Base-by-base conservation (phyloP, 1,140 invertebrate genomes). In the Macrocentrus cingulum region DNA sequence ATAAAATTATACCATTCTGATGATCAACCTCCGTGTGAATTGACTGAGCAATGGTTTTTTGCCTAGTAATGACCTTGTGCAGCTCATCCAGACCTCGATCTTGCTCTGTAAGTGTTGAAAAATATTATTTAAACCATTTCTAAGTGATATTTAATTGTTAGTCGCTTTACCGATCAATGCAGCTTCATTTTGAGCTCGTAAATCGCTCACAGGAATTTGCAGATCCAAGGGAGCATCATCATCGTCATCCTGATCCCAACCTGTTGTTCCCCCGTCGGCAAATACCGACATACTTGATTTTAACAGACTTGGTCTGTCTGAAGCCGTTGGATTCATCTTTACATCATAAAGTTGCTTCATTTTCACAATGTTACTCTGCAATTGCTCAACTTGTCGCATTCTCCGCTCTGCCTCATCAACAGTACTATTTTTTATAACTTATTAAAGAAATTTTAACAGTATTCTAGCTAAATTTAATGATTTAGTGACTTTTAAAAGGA, bases 21-120 rank as follows among this genome's bases (percentile, higher is more conserved):
- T 84, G 73, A 69, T 90, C 86, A 1, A 92, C 89, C 82, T 93
- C 91, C 69, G 81, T 83, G 19, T 86, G 84, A 64, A 93, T 89
- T 42, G 85, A 86, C 39, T 86, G 75, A 18, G 90, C 90, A 66
- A 93, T 85, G 66, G 87, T 76, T 64, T 91, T 91, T 70, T 94
- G 91, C 19, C 90, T 75, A 1, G 84, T 82, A 48, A 94, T 89
- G 2, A 91, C 88, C 69, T 87, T 83, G 9, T 89, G 88, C 41
- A 93, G 77, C 56, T 84, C 84, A 60, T 92, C 90, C 18, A 94
- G 76, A 0, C 90, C 90, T 64, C 83, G 72, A 70, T 93, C 88
- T 84, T 93, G 91, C 48, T 88, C 86, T 87, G 72, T 61, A 74
- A 84, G 32, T 54, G 65, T 62, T 55, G 63, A 57, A 58, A 61